These are phyloP conservation scores for Kryphioiulus occultus DNA, from an alignment of 2,888 invertebrate genomes.

Conservation along the genomic window DNA sequence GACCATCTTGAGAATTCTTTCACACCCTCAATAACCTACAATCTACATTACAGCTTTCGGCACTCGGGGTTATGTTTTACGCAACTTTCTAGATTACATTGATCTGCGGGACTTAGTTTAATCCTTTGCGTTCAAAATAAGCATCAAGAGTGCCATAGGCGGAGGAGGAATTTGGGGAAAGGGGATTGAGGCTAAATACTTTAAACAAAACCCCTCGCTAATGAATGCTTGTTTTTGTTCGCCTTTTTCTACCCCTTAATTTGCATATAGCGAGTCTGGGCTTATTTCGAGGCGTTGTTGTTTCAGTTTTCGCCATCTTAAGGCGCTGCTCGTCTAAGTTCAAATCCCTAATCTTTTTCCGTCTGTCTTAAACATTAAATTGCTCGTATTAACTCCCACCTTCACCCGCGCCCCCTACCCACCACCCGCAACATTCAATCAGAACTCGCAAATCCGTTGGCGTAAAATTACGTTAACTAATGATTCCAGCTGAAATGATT, in stretches of 20 bases:
- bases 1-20: neutral
- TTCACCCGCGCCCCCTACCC: neutral
- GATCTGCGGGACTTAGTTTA: neutral
- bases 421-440: slow-evolving; percentile 28
- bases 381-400: slow-evolving; percentile 31
- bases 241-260: neutral
- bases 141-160: neutral
- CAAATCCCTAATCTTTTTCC: slow-evolving; percentile 31
- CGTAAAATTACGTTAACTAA: slow-evolving; percentile 51
- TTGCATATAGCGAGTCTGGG: neutral
- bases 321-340: neutral
- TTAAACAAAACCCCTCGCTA: slow-evolving; percentile 25
- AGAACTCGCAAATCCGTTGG: slow-evolving; percentile 33
- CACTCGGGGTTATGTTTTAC: neutral
- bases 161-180: neutral
- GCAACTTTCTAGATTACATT: neutral
- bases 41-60: neutral
- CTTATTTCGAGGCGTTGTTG: slow-evolving; percentile 12
- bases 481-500: slow-evolving; percentile 51
- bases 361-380: slow-evolving; percentile 33
- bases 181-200: neutral
- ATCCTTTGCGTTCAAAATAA: slow-evolving; percentile 20
- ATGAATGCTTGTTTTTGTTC: neutral
- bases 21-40: no score
- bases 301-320: neutral